These are phyloP conservation scores for Scatophagus argus DNA, from an alignment of 2,113 vertebrate species.

Conservation along the genomic window DNA sequence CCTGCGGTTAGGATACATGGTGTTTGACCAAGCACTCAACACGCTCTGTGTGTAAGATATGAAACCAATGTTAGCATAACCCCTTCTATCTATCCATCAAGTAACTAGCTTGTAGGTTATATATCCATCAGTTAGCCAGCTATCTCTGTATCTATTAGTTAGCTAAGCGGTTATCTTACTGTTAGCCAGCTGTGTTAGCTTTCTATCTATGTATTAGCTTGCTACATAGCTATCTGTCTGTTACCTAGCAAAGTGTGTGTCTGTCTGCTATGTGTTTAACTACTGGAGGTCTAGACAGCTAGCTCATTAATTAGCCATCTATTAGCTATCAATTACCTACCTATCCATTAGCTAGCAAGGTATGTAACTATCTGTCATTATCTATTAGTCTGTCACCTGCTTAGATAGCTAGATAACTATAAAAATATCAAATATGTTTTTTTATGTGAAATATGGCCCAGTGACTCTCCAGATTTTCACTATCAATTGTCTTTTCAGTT, in stretches of 20 bases:
- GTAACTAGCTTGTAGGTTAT: too few relatives aligned
- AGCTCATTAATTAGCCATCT: background rate
- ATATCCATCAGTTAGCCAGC: background rate
- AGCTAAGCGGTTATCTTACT: background rate
- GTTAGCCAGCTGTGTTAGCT: background rate
- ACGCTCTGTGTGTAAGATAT: too few relatives aligned
- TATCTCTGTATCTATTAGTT: conserved; percentile 4
- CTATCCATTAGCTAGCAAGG: background rate
- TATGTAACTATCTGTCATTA: background rate
- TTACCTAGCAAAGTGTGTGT: background rate
- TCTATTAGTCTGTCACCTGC: too few relatives aligned
- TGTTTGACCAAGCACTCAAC: conserved; percentile 7
- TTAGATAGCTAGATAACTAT: too few relatives aligned
- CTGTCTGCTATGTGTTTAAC: too few relatives aligned
- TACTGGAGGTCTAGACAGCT: too few relatives aligned
- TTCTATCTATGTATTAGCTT: too few relatives aligned
- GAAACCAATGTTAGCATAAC: background rate
- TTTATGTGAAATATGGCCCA: too few relatives aligned
- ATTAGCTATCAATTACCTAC: background rate
- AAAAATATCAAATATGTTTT: too few relatives aligned
- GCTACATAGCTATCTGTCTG: background rate
- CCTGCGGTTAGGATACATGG: conserved; percentile 32
- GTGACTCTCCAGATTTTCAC: too few relatives aligned
- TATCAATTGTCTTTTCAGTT: background rate
- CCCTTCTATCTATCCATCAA: background rate